These are phyloP conservation scores for Trachymyrmex cornetzi DNA, from an alignment of 1,140 invertebrate genomes.

Conservation along the genomic window DNA sequence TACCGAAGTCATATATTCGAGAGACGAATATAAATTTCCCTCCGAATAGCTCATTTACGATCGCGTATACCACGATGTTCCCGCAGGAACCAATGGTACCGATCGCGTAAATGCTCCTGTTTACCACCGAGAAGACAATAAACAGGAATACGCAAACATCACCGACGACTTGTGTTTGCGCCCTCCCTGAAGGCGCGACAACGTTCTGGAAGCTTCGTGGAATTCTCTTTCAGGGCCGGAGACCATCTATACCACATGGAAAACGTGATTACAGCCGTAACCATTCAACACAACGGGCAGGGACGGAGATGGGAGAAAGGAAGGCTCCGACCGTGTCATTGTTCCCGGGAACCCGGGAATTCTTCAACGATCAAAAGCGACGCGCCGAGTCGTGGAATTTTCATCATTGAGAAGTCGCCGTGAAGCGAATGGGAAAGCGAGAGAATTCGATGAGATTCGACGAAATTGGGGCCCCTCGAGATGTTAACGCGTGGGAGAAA, in stretches of 20 bases:
- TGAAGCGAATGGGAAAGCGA: conserved; percentile 3
- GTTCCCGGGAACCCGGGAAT: conserved; percentile 30
- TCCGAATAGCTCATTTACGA: conserved; percentile 32
- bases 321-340: conserved; percentile 34
- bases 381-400: conserved; percentile 9
- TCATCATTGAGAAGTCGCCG: conserved; percentile 29
- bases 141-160: conserved; percentile 12
- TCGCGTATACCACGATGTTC: background rate
- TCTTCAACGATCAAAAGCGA: conserved; percentile 41
- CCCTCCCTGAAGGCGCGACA: conserved; percentile 4
- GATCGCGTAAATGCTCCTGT: conserved; percentile 32
- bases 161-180: background rate
- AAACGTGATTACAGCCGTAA: conserved; percentile 22
- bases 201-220: conserved; percentile 44
- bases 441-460: background rate
- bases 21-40: conserved; percentile 9
- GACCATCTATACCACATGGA: background rate
- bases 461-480: background rate
- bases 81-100: conserved; percentile 1
- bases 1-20: background rate
- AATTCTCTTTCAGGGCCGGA: conserved; percentile 15
- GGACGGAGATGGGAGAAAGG: background rate
- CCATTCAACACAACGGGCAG: background rate
- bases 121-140: conserved; percentile 44
- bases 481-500: conserved; percentile 24